Evolutionary conservation across 1,140 invertebrate species (phyloP).

Genomic region (Ips typographus): DNA sequence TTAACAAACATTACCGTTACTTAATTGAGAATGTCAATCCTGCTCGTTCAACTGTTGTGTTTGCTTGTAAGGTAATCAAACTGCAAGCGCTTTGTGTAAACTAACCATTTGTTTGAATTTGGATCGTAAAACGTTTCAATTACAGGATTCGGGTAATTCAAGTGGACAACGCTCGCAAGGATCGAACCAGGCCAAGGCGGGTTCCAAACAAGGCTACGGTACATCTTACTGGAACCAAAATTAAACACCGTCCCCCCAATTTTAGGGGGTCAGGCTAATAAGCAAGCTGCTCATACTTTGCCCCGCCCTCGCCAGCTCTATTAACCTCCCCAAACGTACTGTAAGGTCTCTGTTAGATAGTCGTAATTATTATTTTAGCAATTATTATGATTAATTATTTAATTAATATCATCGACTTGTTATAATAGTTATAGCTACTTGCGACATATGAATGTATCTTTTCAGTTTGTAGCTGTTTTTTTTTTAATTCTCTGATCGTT

Average conservation of each 20-base stretch:
- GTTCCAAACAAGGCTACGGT: conserved; percentile 62
- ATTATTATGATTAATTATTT: not conserved
- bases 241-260: conserved; percentile 34
- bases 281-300: conserved; percentile 26
- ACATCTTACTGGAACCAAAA: conserved; percentile 61
- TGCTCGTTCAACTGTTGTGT: too few species aligned
- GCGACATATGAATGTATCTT: not conserved
- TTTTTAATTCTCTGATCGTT: too few species aligned
- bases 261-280: not conserved
- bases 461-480: not conserved
- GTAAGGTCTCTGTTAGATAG: conserved; percentile 19
- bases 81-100: not conserved
- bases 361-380: conserved; percentile 11
- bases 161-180: conserved; percentile 67
- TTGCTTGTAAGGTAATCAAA: too few species aligned
- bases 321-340: not conserved
- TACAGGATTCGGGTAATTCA: conserved; percentile 65
- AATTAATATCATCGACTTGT: not conserved
- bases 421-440: not conserved
- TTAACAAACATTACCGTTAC: too few species aligned
- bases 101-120: not conserved
- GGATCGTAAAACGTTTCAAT: conserved; percentile 20
- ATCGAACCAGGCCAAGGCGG: conserved; percentile 67
- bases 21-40: too few species aligned
- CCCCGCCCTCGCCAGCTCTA: not conserved